These are phyloP conservation scores for Sthenelais limicola DNA, from an alignment of 2,888 invertebrate genomes.

Conservation along the genomic window DNA sequence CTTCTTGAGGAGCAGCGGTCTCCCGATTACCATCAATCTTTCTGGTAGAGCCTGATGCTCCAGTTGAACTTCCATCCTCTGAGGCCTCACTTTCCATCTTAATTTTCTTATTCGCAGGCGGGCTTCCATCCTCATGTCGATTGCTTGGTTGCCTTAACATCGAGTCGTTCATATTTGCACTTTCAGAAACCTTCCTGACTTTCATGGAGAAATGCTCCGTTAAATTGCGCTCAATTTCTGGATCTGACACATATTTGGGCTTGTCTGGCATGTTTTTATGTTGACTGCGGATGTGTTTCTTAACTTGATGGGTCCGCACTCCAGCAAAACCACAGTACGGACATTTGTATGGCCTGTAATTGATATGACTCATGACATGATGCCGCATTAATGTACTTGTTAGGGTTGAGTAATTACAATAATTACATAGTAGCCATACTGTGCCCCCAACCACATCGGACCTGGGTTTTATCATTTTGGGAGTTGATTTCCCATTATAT, in stretches of 20 bases:
- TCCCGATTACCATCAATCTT: too few relatives aligned
- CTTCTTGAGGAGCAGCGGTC: too few relatives aligned
- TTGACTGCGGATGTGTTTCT: conserved; percentile 48
- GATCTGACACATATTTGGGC: conserved; percentile 37
- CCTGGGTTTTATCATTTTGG: conserved; percentile 28
- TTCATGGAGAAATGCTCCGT: conserved; percentile 37
- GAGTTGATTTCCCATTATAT: background rate
- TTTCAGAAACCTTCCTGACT: too few relatives aligned
- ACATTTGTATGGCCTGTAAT: conserved; percentile 51
- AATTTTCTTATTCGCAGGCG: too few relatives aligned
- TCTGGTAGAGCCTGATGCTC: too few relatives aligned
- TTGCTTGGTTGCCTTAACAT: too few relatives aligned
- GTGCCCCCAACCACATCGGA: conserved; percentile 34
- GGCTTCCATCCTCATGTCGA: too few relatives aligned
- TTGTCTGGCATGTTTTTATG: conserved; percentile 38
- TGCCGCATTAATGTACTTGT: conserved; percentile 40
- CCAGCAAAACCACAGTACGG: conserved; percentile 46
- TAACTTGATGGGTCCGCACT: conserved; percentile 39
- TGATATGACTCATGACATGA: conserved; percentile 50
- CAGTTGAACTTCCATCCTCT: too few relatives aligned
- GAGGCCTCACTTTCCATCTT: too few relatives aligned
- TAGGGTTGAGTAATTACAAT: conserved; percentile 16
- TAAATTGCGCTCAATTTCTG: conserved; percentile 42
- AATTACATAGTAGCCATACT: conserved; percentile 30
- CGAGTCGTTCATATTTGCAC: too few relatives aligned